These are phyloP conservation scores for Paedocypris micromegethes DNA, from an alignment of 2,797 vertebrate genomes.

Conservation along the genomic window DNA sequence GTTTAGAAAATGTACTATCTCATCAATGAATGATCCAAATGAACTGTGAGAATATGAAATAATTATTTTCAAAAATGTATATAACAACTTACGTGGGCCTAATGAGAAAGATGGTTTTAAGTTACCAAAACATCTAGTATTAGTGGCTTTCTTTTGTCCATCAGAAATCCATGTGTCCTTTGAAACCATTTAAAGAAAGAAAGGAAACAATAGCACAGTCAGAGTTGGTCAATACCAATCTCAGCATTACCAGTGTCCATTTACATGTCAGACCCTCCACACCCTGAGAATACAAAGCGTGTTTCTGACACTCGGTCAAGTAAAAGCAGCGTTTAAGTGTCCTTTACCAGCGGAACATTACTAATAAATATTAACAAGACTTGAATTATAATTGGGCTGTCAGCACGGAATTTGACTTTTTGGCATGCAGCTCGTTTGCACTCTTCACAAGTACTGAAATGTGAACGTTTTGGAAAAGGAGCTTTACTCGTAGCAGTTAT, in stretches of 20 bases:
- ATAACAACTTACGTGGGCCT: too few species aligned
- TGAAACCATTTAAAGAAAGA: slow-evolving; percentile 40
- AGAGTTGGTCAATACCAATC: slow-evolving; percentile 42
- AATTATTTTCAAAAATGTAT: not conserved
- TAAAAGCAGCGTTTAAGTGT: slow-evolving; percentile 4
- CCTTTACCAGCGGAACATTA: not conserved
- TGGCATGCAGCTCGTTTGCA: too few species aligned
- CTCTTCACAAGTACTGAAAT: not conserved
- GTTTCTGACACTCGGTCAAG: slow-evolving; percentile 4
- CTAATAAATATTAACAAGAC: too few species aligned
- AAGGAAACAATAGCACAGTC: slow-evolving; percentile 40
- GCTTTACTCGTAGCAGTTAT: slow-evolving; percentile 25
- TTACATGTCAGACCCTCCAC: slow-evolving; percentile 49
- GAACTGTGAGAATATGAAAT: slow-evolving; percentile 1
- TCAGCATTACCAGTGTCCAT: slow-evolving; percentile 47
- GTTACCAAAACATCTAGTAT: slow-evolving; percentile 14
- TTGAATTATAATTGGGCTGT: not conserved
- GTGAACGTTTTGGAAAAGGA: slow-evolving; percentile 4
- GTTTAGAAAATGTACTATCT: too few species aligned
- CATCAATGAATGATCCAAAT: too few species aligned
- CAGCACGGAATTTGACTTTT: slow-evolving; percentile 7
- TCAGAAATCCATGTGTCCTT: slow-evolving; percentile 33
- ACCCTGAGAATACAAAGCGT: slow-evolving; percentile 26
- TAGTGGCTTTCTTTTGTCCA: slow-evolving; percentile 37
- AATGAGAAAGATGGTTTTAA: too few species aligned